A percentile compares a stretch with the other conserved stretches of the same genome.
phyloP scores from a whole-genome alignment of 2,888 invertebrate genomes.

The Masnerella sp. region DNA sequence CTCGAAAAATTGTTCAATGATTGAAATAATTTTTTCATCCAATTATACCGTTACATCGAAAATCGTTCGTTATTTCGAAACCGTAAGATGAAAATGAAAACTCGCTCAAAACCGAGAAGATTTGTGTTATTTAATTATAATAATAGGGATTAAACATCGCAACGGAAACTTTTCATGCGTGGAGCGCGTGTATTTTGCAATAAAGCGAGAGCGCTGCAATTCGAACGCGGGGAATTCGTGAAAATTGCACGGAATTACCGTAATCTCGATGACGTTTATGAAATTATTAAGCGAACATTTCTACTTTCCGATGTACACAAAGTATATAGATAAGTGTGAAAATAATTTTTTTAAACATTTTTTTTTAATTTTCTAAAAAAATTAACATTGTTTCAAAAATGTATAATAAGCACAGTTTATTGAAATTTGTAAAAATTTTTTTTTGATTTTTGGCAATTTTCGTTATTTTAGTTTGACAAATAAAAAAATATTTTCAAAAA shows the following conservation, averaged over 20 bases:
- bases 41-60: neutral
- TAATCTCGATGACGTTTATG: slow-evolving; percentile 41
- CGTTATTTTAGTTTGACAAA: too few relatives aligned
- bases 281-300: slow-evolving; percentile 32
- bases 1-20: too few relatives aligned
- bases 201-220: slow-evolving; percentile 23
- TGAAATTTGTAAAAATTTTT: too few relatives aligned
- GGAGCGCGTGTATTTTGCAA: slow-evolving; percentile 27
- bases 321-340: too few relatives aligned
- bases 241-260: slow-evolving; percentile 41
- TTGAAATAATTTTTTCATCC: too few relatives aligned
- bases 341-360: too few relatives aligned
- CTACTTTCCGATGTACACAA: slow-evolving; percentile 15
- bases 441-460: too few relatives aligned
- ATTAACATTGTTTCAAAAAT: too few relatives aligned
- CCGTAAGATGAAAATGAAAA: slow-evolving; percentile 6
- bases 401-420: too few relatives aligned
- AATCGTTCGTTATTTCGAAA: too few relatives aligned
- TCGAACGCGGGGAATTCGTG: slow-evolving; percentile 41
- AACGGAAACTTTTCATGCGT: slow-evolving; percentile 22
- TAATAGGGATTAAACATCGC: slow-evolving; percentile 37
- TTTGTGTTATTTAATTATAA: slow-evolving; percentile 42
- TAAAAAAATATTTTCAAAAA: too few relatives aligned
- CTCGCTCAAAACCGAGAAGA: slow-evolving; percentile 3
- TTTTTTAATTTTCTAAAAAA: too few relatives aligned